Percentiles rank a stretch among this genome's conserved stretches.
Evolutionary conservation across 2,888 invertebrate species (phyloP).

Genomic region (Mystacides longicornis): DNA sequence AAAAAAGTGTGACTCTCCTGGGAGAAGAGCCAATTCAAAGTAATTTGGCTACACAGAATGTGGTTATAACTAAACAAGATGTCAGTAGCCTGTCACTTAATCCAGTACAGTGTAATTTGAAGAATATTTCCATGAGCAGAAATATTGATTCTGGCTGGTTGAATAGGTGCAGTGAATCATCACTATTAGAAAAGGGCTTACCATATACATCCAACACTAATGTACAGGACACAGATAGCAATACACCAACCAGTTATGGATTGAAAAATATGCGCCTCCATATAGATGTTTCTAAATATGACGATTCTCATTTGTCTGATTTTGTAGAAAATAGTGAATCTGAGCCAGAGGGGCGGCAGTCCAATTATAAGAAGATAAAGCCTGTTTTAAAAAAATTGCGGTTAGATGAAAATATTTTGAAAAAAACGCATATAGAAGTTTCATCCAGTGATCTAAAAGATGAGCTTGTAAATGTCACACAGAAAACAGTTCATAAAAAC

Average conservation of each 20-base stretch:
- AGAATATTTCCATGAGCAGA: slow-evolving; percentile 13
- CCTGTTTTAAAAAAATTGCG: slow-evolving; percentile 53
- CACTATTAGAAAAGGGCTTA: not conserved
- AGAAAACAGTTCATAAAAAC: not conserved
- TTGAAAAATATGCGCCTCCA: slow-evolving; percentile 35
- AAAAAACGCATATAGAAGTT: not conserved
- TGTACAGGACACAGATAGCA: not conserved
- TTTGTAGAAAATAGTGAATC: slow-evolving; percentile 70
- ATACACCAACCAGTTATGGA: slow-evolving; percentile 31
- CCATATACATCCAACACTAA: too few species aligned
- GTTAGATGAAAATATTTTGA: slow-evolving; percentile 27
- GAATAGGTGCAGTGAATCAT: slow-evolving; percentile 27
- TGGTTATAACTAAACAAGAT: not conserved
- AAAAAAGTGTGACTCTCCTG: not conserved
- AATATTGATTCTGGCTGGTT: slow-evolving; percentile 42
- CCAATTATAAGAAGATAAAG: slow-evolving; percentile 42
- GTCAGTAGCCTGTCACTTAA: slow-evolving; percentile 11
- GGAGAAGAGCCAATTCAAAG: too few species aligned
- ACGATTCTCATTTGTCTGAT: slow-evolving; percentile 36
- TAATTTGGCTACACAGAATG: not conserved
- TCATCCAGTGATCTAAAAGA: not conserved
- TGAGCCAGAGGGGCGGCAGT: slow-evolving; percentile 43
- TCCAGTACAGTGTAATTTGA: slow-evolving; percentile 13
- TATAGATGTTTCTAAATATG: slow-evolving; percentile 25
- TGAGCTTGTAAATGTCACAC: not conserved